These are phyloP conservation scores for Agapostemon virescens DNA, from an alignment of 2,888 invertebrate genomes.

Conservation along the genomic window DNA sequence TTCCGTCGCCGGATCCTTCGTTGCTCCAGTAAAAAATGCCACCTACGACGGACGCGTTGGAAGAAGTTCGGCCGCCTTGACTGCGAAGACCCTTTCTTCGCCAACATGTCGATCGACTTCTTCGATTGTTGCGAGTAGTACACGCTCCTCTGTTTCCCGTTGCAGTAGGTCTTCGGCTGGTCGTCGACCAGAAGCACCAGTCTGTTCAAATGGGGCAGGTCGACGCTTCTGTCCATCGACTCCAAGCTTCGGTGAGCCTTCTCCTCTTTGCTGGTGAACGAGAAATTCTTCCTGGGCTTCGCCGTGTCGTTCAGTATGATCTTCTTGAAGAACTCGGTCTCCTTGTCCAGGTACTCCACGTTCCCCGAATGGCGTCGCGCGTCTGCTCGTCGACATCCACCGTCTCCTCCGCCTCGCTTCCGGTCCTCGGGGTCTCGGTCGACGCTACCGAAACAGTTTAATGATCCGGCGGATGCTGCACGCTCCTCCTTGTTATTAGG, in stretches of 20 bases:
- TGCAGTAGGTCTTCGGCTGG: constrained; percentile 55
- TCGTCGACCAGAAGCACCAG: constrained; percentile 69
- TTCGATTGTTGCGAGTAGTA: constrained; percentile 70
- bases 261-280: constrained; percentile 69
- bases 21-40: constrained; percentile 74
- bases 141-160: constrained; percentile 70
- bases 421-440: constrained; percentile 57
- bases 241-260: constrained; percentile 73
- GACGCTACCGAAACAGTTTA: constrained; percentile 65
- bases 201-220: constrained; percentile 69
- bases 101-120: constrained; percentile 62
- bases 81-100: constrained; percentile 47
- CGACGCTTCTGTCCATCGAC: constrained; percentile 69
- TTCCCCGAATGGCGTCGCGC: constrained; percentile 65
- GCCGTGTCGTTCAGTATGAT: constrained; percentile 63
- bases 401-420: too few relatives aligned
- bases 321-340: constrained; percentile 74
- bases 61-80: constrained; percentile 71
- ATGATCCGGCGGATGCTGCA: constrained; percentile 53
- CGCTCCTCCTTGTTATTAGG: constrained; percentile 23
- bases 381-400: constrained; percentile 42
- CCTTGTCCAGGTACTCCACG: constrained; percentile 72
- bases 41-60: constrained; percentile 73
- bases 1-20: constrained; percentile 61
- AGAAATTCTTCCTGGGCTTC: constrained; percentile 65